Percentiles rank a stretch among this genome's conserved stretches.
Evolutionary conservation across 2,797 vertebrate species (phyloP).

Genomic region (Miopithecus talapoin): DNA sequence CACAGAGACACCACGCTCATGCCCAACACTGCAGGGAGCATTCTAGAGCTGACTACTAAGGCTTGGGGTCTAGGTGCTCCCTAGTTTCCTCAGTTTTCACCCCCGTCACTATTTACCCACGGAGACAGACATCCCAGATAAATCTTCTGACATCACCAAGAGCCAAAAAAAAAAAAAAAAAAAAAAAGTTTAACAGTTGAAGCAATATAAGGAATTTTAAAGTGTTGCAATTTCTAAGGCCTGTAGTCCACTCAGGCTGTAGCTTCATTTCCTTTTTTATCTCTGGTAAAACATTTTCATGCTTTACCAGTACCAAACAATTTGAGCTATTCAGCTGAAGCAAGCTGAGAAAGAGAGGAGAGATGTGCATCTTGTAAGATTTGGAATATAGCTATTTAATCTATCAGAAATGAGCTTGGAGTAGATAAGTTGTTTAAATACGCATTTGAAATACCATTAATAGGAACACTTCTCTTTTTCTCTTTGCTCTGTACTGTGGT

Average conservation of each 20-base stretch:
- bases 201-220: not conserved
- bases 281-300: constrained; percentile 25
- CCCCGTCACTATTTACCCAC: not conserved
- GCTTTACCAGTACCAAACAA: constrained; percentile 42
- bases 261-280: constrained; percentile 55
- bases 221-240: not conserved
- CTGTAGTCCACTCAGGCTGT: not conserved
- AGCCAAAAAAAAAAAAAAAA: not conserved
- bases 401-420: constrained; percentile 41
- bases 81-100: not conserved
- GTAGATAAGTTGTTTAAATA: not conserved
- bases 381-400: constrained; percentile 39
- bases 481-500: not conserved
- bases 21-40: not conserved
- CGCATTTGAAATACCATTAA: not conserved
- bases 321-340: constrained; percentile 47
- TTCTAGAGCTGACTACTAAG: not conserved
- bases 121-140: not conserved
- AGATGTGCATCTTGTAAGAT: constrained; percentile 35
- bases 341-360: constrained; percentile 11
- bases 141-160: not conserved
- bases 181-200: not conserved
- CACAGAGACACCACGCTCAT: accelerated
- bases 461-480: not conserved
- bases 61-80: not conserved